A percentile compares a stretch with the other conserved stretches of the same genome.
Evolutionary conservation across 2,797 vertebrate genomes (phyloP).

Genomic region (Alosa sapidissima): DNA sequence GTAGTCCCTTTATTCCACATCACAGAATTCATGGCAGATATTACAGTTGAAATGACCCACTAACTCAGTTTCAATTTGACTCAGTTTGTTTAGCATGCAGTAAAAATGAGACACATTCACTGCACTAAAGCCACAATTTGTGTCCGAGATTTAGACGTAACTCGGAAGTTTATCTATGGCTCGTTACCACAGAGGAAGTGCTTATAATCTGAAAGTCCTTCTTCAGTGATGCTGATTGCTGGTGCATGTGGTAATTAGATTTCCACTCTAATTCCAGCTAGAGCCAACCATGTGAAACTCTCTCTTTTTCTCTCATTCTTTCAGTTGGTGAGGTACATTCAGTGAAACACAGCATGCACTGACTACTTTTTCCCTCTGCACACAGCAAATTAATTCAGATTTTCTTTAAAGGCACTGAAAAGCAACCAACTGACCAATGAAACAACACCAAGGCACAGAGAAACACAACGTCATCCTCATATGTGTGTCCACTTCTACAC

Average conservation of each 20-base stretch:
- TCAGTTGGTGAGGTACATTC: not conserved
- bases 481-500: not conserved
- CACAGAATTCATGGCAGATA: not conserved
- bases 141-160: not conserved
- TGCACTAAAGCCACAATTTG: not conserved
- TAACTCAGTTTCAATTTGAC: not conserved
- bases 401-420: not conserved
- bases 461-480: not conserved
- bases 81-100: not conserved
- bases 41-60: not conserved
- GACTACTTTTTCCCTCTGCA: not conserved
- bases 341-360: not conserved
- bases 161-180: not conserved
- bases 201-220: not conserved
- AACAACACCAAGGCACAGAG: not conserved
- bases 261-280: slow-evolving; percentile 3
- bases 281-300: not conserved
- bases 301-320: not conserved
- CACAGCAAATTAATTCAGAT: not conserved
- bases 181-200: slow-evolving; percentile 6
- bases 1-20: not conserved
- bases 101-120: not conserved
- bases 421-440: not conserved
- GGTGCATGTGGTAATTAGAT: not conserved
- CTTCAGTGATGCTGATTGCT: slow-evolving; percentile 6